Conservation (phyloP, 2,888 invertebrate species). For the Callinectes sapidus region DNA sequence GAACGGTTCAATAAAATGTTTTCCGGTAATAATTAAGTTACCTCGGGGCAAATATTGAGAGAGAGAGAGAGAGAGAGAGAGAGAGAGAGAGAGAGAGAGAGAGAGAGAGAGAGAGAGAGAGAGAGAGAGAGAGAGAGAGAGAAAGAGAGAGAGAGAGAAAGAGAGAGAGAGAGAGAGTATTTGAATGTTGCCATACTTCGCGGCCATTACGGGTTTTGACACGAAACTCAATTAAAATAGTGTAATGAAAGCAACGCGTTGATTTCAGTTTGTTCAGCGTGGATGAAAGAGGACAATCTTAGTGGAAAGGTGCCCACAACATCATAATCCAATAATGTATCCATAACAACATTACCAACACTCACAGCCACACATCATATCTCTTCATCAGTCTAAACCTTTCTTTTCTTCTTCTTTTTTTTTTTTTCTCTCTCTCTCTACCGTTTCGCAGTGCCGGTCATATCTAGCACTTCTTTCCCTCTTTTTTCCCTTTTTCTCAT, state of each 20-base stretch:
- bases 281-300: background rate
- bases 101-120: too few relatives aligned
- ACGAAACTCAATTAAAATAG: background rate
- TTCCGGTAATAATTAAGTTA: too few relatives aligned
- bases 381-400: too few relatives aligned
- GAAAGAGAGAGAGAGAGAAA: background rate
- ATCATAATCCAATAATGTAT: background rate
- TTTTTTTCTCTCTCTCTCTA: background rate
- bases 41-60: background rate
- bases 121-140: background rate
- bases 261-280: background rate
- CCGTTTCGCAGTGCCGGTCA: background rate
- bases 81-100: too few relatives aligned
- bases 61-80: background rate
- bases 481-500: background rate
- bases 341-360: background rate
- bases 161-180: background rate
- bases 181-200: conserved; percentile 1
- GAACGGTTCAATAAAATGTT: too few relatives aligned
- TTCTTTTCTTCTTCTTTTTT: background rate
- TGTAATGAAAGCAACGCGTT: background rate
- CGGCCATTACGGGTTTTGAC: background rate
- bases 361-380: background rate
- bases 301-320: background rate
- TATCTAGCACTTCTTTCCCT: background rate